phyloP scores from a whole-genome alignment of 1,140 invertebrate genomes.

The Saxidomus purpurata region DNA sequence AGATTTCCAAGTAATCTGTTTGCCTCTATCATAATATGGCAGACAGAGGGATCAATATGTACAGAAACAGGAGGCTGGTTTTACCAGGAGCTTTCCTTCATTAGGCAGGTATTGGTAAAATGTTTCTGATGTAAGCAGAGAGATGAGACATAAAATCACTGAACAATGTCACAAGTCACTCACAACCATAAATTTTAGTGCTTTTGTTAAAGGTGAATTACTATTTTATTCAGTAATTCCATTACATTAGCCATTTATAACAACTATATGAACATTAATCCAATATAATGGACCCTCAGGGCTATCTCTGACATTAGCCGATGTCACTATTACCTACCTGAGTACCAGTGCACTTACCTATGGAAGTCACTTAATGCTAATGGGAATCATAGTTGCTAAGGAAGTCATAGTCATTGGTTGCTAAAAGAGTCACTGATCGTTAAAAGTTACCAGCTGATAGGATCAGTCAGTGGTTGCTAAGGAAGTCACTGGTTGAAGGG shows the following conservation, averaged over 20 bases:
- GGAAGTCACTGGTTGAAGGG: too few relatives aligned
- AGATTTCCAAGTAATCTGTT: neutral
- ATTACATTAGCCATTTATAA: neutral
- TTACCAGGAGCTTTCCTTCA: neutral
- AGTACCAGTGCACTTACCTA: too few relatives aligned
- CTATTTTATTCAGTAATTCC: neutral
- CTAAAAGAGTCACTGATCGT: too few relatives aligned
- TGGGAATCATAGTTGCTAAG: neutral
- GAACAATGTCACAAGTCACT: neutral
- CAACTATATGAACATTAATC: neutral
- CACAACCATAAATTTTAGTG: neutral
- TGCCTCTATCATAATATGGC: neutral
- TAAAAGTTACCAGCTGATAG: too few relatives aligned
- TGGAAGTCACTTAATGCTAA: too few relatives aligned
- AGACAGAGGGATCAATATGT: neutral
- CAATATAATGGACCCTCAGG: neutral
- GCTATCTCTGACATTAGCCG: neutral
- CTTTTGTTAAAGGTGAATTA: neutral
- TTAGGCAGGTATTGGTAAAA: conserved; percentile 27
- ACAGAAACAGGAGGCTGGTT: neutral
- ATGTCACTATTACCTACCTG: neutral
- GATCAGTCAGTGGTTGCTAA: too few relatives aligned
- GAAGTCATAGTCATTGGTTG: too few relatives aligned
- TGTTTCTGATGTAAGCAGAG: neutral
- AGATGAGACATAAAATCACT: neutral